Evolutionary conservation across 2,888 invertebrate species (phyloP).

Genomic region (Dryobota labecula): DNA sequence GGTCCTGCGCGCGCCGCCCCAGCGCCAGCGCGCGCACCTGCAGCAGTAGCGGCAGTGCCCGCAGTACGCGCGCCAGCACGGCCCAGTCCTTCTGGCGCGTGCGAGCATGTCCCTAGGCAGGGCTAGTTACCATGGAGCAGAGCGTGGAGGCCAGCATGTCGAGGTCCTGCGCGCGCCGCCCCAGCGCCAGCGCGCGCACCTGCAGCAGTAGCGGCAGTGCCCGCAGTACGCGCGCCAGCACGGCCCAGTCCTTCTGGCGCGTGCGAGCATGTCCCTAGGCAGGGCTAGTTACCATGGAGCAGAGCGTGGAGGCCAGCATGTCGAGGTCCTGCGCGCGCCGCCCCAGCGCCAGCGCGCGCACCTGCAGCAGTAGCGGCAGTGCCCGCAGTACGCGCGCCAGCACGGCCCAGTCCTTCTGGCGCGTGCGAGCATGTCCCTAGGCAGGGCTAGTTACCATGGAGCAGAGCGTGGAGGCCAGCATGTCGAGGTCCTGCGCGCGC

Average conservation of each 20-base stretch:
- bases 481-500: slow-evolving; percentile 1
- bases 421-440: too few relatives aligned
- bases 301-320: neutral
- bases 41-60: slow-evolving; percentile 87
- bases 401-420: too few relatives aligned
- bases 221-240: slow-evolving; percentile 94
- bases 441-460: neutral
- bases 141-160: slow-evolving; percentile 92
- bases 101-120: slow-evolving; percentile 60
- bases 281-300: neutral
- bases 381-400: neutral
- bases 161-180: slow-evolving; percentile 95
- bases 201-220: slow-evolving; percentile 85
- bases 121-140: slow-evolving; percentile 92
- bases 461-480: neutral
- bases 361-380: neutral
- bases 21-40: slow-evolving; percentile 95
- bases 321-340: neutral
- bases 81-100: slow-evolving; percentile 80
- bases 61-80: slow-evolving; percentile 94
- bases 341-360: neutral
- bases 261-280: slow-evolving; percentile 60
- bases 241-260: slow-evolving; percentile 73
- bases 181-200: slow-evolving; percentile 96
- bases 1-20: slow-evolving; percentile 93